Percentiles rank a stretch among this genome's conserved stretches.
phyloP scores from a whole-genome alignment of 2,113 vertebrate genomes.

The Candoia aspera region DNA sequence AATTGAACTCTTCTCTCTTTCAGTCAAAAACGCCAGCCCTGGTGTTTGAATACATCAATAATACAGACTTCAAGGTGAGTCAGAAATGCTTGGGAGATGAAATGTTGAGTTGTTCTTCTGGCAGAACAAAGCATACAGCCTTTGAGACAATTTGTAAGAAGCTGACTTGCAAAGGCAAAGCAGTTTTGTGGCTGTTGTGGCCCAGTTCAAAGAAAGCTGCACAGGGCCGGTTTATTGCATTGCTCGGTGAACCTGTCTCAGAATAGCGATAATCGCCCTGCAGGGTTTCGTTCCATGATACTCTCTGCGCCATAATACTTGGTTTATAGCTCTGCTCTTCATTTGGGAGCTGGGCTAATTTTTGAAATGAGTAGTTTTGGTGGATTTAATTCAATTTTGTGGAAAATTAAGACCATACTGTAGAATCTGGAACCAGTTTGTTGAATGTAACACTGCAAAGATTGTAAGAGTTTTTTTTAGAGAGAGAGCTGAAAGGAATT shows the following conservation, averaged over 20 bases:
- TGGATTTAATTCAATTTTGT: neutral
- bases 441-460: neutral
- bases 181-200: constrained; percentile 20
- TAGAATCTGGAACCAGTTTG: neutral
- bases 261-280: constrained; percentile 38
- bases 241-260: constrained; percentile 41
- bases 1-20: constrained; percentile 63
- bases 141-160: neutral
- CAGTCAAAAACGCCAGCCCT: constrained; percentile 98
- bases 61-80: constrained; percentile 99
- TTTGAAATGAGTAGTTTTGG: constrained; percentile 36
- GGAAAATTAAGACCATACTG: neutral
- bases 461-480: neutral
- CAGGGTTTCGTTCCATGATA: constrained; percentile 37
- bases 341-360: constrained; percentile 18
- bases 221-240: constrained; percentile 16
- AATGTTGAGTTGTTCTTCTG: constrained; percentile 7
- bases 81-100: neutral
- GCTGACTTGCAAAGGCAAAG: neutral
- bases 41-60: constrained; percentile 99
- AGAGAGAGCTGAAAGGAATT: neutral
- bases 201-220: constrained; percentile 33
- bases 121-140: neutral
- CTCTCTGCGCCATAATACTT: constrained; percentile 30
- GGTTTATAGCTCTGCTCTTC: constrained; percentile 35